Conservation (phyloP, 2,797 vertebrate genomes). For the Saguinus oedipus region DNA sequence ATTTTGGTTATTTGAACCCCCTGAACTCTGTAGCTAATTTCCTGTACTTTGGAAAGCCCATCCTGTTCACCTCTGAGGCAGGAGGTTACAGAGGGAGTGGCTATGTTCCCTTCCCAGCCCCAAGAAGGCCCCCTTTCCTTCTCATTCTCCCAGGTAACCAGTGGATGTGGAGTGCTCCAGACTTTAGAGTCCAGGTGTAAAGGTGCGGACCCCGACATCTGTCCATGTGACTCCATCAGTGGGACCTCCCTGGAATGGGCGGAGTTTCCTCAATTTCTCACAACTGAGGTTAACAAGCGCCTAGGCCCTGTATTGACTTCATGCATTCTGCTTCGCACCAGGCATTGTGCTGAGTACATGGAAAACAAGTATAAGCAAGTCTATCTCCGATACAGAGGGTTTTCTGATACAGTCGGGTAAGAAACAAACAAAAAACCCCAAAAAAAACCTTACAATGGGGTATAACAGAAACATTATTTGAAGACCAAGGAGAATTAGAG, state of each 20-base stretch:
- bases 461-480: background rate
- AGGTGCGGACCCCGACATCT: background rate
- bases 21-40: background rate
- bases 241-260: background rate
- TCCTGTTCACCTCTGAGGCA: constrained; percentile 10
- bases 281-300: background rate
- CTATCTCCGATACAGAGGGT: background rate
- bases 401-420: background rate
- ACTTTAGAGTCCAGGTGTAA: background rate
- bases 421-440: background rate
- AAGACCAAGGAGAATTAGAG: background rate
- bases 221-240: background rate
- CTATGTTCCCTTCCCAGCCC: background rate
- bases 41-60: background rate
- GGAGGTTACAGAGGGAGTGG: background rate
- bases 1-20: background rate
- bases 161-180: background rate
- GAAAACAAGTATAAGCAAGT: background rate
- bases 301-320: background rate
- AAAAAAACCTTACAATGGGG: background rate
- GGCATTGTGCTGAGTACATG: background rate
- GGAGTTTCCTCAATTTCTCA: background rate
- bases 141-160: background rate
- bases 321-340: background rate
- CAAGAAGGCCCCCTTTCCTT: background rate